Percentiles rank a stretch among this genome's conserved stretches.
Conservation (phyloP, 2,888 invertebrate genomes). For the Limnephilus auricula region DNA sequence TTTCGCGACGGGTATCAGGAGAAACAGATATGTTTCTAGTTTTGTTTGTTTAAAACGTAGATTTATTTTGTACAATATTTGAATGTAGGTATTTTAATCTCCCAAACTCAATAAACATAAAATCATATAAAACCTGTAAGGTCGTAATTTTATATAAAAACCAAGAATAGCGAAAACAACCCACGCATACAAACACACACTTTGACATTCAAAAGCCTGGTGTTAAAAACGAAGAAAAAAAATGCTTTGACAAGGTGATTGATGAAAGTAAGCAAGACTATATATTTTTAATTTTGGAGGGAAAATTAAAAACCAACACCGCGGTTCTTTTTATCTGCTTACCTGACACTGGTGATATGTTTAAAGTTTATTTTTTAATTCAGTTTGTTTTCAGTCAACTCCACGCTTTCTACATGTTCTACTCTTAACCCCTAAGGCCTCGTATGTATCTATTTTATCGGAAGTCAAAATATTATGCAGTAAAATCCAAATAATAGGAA, state of each 20-base stretch:
- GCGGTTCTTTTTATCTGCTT: background rate
- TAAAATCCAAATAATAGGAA: too few relatives aligned
- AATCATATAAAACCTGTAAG: background rate
- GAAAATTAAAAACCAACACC: background rate
- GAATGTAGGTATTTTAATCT: background rate
- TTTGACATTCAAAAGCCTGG: background rate
- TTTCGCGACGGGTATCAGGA: too few relatives aligned
- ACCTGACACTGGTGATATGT: background rate
- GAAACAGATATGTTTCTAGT: background rate
- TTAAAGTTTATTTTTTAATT: background rate
- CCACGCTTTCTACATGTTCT: too few relatives aligned
- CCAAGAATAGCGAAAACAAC: background rate
- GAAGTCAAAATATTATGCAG: too few relatives aligned
- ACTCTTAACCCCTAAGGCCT: too few relatives aligned
- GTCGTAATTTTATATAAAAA: background rate
- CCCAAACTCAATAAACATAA: background rate
- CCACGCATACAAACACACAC: background rate
- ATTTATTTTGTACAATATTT: background rate
- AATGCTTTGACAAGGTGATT: background rate
- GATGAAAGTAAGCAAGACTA: background rate
- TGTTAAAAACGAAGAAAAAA: background rate
- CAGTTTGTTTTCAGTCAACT: background rate
- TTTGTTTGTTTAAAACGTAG: background rate
- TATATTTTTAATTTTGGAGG: background rate
- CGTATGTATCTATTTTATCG: too few relatives aligned